Percentiles rank a stretch among this genome's conserved stretches.
Evolutionary conservation across 2,113 vertebrate genomes (phyloP).

Genomic region (Urocynchramus pylzowi): DNA sequence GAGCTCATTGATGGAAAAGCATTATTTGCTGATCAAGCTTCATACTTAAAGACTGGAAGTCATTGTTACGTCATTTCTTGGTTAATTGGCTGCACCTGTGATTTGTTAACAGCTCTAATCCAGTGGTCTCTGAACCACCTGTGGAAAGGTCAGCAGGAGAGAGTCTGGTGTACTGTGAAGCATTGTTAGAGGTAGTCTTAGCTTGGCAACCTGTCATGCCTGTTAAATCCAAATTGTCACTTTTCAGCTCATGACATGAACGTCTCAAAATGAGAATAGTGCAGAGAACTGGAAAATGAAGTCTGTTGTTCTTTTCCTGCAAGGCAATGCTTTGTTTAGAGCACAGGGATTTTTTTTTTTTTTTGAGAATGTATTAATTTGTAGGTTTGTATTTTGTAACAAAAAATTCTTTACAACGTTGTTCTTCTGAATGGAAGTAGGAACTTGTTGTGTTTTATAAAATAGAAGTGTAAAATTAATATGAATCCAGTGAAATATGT

Average conservation of each 20-base stretch:
- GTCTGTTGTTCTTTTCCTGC: neutral
- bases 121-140: slow-evolving; percentile 59
- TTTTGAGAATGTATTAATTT: neutral
- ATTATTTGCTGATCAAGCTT: slow-evolving; percentile 27
- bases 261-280: neutral
- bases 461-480: neutral
- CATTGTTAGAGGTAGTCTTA: slow-evolving; percentile 72
- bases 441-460: neutral
- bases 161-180: slow-evolving; percentile 33
- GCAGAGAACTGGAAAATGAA: neutral
- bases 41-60: slow-evolving; percentile 62
- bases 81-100: slow-evolving; percentile 85
- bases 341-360: neutral
- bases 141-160: slow-evolving; percentile 70
- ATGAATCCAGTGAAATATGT: neutral
- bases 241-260: neutral
- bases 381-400: neutral
- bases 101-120: slow-evolving; percentile 78
- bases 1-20: slow-evolving; percentile 65
- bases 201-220: slow-evolving; percentile 64
- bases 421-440: neutral
- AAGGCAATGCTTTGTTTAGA: neutral
- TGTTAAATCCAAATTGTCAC: slow-evolving; percentile 68
- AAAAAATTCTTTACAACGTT: neutral
- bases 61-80: slow-evolving; percentile 56